Conservation (phyloP, 2,888 invertebrate species). For the Catocala fraxini region DNA sequence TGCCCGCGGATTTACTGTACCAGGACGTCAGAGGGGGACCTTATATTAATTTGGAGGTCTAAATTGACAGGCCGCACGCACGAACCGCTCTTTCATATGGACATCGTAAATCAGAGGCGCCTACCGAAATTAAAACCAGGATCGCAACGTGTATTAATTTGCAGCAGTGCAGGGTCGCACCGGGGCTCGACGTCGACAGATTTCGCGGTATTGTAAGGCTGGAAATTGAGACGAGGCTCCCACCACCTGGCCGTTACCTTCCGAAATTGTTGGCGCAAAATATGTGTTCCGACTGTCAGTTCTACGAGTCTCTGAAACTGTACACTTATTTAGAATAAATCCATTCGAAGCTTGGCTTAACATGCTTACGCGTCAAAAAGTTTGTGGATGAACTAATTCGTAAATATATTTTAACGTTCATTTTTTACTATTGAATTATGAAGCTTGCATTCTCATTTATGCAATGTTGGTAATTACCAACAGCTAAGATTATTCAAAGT, state of each 20-base stretch:
- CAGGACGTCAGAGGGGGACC: conserved; percentile 48
- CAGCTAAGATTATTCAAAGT: no score
- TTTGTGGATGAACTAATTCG: neutral
- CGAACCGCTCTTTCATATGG: conserved; percentile 76
- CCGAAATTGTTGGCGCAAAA: conserved; percentile 37
- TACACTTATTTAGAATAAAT: conserved; percentile 17
- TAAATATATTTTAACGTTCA: neutral
- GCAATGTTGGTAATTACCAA: neutral
- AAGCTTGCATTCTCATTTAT: neutral
- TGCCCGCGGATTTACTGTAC: conserved; percentile 39
- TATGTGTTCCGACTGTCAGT: conserved; percentile 25
- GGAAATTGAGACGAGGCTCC: conserved; percentile 65
- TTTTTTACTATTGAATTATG: neutral
- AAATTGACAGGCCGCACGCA: conserved; percentile 72
- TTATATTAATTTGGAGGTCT: conserved; percentile 62
- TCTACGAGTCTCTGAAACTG: conserved; percentile 30
- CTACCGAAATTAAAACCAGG: conserved; percentile 80
- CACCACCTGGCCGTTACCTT: conserved; percentile 61
- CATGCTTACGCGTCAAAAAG: neutral
- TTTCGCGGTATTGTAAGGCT: conserved; percentile 70
- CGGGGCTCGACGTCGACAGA: conserved; percentile 72
- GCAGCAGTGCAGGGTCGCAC: conserved; percentile 55
- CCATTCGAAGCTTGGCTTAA: neutral
- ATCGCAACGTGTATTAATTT: conserved; percentile 77
- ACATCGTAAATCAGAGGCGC: conserved; percentile 80